These are phyloP conservation scores for Eilema caniola DNA, from an alignment of 2,888 invertebrate genomes.

Conservation along the genomic window DNA sequence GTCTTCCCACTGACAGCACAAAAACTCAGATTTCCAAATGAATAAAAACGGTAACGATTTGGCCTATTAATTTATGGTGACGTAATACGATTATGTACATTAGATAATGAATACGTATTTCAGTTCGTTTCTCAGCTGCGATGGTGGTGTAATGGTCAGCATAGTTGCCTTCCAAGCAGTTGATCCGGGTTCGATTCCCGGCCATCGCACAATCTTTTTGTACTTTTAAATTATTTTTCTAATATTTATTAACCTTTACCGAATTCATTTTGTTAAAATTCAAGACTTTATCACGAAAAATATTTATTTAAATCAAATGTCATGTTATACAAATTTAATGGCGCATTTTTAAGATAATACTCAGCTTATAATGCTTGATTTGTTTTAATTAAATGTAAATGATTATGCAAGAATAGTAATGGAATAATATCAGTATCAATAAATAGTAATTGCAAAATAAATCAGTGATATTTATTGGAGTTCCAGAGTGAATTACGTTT, in stretches of 20 bases:
- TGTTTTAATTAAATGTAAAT: constrained; percentile 36
- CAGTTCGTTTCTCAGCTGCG: constrained; percentile 38
- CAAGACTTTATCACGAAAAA: neutral
- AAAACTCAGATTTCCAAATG: no score
- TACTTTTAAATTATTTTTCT: constrained; percentile 14
- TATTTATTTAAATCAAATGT: constrained; percentile 11
- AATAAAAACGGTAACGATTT: no score
- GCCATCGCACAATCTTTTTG: constrained; percentile 83
- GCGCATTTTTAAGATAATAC: constrained; percentile 20
- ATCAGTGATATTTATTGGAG: neutral
- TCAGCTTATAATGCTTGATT: neutral
- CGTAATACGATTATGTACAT: neutral
- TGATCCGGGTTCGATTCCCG: constrained; percentile 84
- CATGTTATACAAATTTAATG: neutral
- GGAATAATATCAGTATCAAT: neutral
- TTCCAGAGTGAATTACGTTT: neutral
- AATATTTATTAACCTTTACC: neutral
- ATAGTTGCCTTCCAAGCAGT: constrained; percentile 86
- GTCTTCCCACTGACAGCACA: no score
- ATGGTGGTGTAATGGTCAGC: constrained; percentile 86
- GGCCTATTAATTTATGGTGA: neutral
- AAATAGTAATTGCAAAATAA: neutral
- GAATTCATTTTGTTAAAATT: neutral
- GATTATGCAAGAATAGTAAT: constrained; percentile 33
- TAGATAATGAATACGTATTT: constrained; percentile 40